These are phyloP conservation scores for Etheostoma nigrum DNA, from an alignment of 2,797 vertebrate genomes.

Conservation along the genomic window DNA sequence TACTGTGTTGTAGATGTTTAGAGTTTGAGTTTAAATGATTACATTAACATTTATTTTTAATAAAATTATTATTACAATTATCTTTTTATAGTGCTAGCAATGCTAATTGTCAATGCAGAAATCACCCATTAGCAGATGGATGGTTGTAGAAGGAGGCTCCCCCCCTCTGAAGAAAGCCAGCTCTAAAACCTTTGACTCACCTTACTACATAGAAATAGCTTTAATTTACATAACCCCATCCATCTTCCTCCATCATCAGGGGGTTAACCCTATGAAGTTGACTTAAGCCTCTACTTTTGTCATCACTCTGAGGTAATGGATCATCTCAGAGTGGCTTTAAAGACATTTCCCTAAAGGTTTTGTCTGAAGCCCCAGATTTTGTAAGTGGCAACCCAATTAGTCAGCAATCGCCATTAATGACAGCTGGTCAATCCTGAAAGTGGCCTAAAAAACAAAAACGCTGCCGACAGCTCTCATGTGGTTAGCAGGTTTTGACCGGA, in stretches of 20 bases:
- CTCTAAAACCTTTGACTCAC: conserved; percentile 38
- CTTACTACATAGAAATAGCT: conserved; percentile 14
- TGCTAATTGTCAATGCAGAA: conserved; percentile 8
- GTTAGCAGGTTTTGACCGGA: conserved; percentile 2
- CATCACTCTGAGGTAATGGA: conserved; percentile 46
- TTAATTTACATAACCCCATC: conserved; percentile 49
- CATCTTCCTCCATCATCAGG: conserved; percentile 37
- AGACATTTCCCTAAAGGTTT: conserved; percentile 49
- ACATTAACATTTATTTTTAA: background rate
- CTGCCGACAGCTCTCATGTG: background rate
- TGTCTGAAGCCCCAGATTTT: conserved; percentile 44
- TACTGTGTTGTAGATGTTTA: background rate
- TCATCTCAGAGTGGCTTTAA: conserved; percentile 44
- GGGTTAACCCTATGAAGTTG: conserved; percentile 47
- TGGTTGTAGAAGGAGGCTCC: background rate
- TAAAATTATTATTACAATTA: background rate
- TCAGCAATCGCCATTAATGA: conserved; percentile 39
- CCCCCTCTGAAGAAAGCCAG: conserved; percentile 11
- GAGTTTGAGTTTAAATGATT: background rate
- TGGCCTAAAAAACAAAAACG: conserved; percentile 27
- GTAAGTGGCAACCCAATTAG: conserved; percentile 31
- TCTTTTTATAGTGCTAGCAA: background rate
- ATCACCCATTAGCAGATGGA: conserved; percentile 20
- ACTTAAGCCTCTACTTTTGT: conserved; percentile 43
- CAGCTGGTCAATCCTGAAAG: conserved; percentile 41